Percentiles rank a stretch among this genome's conserved stretches.
phyloP scores from a whole-genome alignment of 2,113 vertebrate genomes.

The Chloroceryle aenea region DNA sequence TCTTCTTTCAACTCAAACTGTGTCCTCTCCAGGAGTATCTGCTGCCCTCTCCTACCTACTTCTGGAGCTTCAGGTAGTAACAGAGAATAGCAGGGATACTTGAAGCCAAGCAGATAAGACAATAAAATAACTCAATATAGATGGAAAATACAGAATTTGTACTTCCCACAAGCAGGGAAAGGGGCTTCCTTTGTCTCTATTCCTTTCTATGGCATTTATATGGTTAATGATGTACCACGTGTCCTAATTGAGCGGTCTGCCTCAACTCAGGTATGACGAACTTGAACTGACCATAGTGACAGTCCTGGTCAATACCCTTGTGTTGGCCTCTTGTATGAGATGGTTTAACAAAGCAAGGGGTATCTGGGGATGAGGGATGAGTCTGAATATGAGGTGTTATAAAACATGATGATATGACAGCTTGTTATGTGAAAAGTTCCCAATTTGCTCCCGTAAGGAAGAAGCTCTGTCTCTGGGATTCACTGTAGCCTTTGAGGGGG shows the following conservation, averaged over 20 bases:
- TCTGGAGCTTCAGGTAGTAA: background rate
- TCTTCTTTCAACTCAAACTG: background rate
- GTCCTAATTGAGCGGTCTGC: too few relatives aligned
- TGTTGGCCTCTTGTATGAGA: fast-evolving
- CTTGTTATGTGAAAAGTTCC: background rate
- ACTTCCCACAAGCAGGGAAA: background rate
- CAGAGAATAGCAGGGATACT: background rate
- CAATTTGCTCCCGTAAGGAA: background rate
- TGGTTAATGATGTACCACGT: background rate
- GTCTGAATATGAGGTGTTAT: background rate
- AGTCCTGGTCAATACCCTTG: background rate
- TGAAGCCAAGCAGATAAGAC: background rate
- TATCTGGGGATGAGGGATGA: too few relatives aligned
- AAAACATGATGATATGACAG: background rate
- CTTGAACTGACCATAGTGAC: background rate
- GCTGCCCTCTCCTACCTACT: background rate
- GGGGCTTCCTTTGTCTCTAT: background rate
- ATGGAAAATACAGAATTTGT: background rate
- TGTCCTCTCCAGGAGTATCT: background rate
- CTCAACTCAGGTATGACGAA: background rate
- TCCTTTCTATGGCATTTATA: background rate
- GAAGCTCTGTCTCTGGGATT: background rate
- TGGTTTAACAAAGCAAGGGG: background rate
- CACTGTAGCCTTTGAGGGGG: background rate
- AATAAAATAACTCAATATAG: background rate